phyloP scores from a whole-genome alignment of 1,140 invertebrate genomes.

The Dreissena polymorpha region DNA sequence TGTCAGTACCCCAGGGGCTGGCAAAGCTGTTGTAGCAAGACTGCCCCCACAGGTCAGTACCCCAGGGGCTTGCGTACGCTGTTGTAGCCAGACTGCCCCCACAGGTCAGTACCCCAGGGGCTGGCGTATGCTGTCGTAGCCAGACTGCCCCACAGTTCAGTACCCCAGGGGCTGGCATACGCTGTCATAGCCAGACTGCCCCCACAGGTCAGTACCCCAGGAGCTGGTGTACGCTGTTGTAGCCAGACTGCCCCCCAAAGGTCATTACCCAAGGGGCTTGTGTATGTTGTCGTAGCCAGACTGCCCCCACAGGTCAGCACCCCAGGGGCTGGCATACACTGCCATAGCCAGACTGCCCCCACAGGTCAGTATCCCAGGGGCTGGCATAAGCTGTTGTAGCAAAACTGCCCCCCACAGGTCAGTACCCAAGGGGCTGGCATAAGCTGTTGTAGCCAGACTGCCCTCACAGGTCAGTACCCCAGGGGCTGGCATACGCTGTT shows the following conservation, averaged over 20 bases:
- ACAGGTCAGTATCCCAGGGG: slow-evolving; percentile 90
- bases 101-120: too few species aligned
- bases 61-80: slow-evolving; percentile 92
- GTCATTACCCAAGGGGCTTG: slow-evolving; percentile 84
- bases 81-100: slow-evolving; percentile 88
- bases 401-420: too few species aligned
- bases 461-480: too few species aligned
- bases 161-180: slow-evolving; percentile 93
- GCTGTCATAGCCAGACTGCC: slow-evolving; percentile 89
- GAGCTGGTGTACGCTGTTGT: slow-evolving; percentile 90
- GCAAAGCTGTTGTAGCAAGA: slow-evolving; percentile 90
- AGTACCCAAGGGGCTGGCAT: too few species aligned
- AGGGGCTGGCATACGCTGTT: too few species aligned
- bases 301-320: slow-evolving; percentile 87
- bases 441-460: too few species aligned
- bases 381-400: too few species aligned
- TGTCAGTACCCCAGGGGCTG: slow-evolving; percentile 90
- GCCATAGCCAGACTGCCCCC: slow-evolving; percentile 87
- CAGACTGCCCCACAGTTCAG: too few species aligned
- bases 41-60: slow-evolving; percentile 85
- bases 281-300: too few species aligned
- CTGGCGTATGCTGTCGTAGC: slow-evolving; percentile 91
- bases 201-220: slow-evolving; percentile 83
- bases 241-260: slow-evolving; percentile 87
- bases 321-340: slow-evolving; percentile 92